Conservation (phyloP, 2,888 invertebrate species). For the Dilophus febrilis region DNA sequence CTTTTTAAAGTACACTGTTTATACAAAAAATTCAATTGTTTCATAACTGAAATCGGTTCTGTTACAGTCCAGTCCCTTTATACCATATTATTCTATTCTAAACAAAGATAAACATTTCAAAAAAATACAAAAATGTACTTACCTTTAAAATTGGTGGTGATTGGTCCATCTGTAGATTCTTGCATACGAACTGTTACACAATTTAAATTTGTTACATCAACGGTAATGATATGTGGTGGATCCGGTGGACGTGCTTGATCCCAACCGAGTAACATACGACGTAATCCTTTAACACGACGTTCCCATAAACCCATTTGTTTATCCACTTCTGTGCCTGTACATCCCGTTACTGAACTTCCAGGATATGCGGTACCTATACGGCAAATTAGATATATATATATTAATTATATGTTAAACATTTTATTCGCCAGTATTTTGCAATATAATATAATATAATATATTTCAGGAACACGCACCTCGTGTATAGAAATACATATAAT, state of each 20-base stretch:
- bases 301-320: constrained; percentile 82
- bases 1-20: too few species aligned
- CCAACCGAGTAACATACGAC: constrained; percentile 66
- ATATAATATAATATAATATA: neutral
- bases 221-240: constrained; percentile 58
- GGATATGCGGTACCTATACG: constrained; percentile 22
- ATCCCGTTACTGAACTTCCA: constrained; percentile 41
- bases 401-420: neutral
- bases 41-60: too few species aligned
- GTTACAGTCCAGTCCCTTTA: too few species aligned
- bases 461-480: neutral
- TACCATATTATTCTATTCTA: too few species aligned
- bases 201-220: constrained; percentile 44
- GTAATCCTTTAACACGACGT: constrained; percentile 35
- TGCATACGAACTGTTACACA: constrained; percentile 47
- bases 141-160: constrained; percentile 87
- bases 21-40: too few species aligned
- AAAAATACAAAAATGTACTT: constrained; percentile 18
- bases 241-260: constrained; percentile 73
- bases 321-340: constrained; percentile 57
- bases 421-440: neutral
- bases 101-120: too few species aligned
- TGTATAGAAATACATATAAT: too few species aligned
- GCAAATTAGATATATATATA: neutral
- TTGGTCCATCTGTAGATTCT: constrained; percentile 60